Evolutionary conservation across 1,140 invertebrate genomes (phyloP).

Genomic region (Drosophila takahashii): DNA sequence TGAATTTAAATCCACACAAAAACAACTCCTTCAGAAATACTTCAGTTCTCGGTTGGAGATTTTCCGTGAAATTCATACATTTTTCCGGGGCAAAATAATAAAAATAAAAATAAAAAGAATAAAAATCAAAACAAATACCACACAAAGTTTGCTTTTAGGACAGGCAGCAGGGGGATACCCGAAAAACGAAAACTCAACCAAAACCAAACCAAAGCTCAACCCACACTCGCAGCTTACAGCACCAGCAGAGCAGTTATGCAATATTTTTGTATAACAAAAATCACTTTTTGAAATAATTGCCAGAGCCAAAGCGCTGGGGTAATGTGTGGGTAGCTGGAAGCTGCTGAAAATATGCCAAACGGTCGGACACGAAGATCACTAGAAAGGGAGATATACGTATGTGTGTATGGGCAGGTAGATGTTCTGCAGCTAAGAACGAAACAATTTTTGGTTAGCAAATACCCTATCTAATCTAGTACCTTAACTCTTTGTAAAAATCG

Average conservation of each 20-base stretch:
- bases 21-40: constrained; percentile 25
- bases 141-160: constrained; percentile 43
- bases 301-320: constrained; percentile 34
- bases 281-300: constrained; percentile 60
- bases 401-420: neutral
- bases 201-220: constrained; percentile 21
- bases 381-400: constrained; percentile 6
- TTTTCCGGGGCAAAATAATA: constrained; percentile 4
- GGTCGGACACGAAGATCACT: constrained; percentile 1
- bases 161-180: constrained; percentile 9
- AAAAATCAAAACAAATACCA: constrained; percentile 55
- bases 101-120: constrained; percentile 5
- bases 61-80: constrained; percentile 37
- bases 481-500: too few relatives aligned
- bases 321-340: constrained; percentile 28
- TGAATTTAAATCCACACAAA: constrained; percentile 13
- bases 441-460: constrained; percentile 11
- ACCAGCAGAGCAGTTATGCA: constrained; percentile 46
- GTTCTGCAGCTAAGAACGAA: constrained; percentile 2
- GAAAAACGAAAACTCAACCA: constrained; percentile 26
- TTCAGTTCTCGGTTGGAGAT: neutral
- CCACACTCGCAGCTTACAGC: constrained; percentile 19
- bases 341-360: constrained; percentile 42
- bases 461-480: neutral
- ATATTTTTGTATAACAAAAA: constrained; percentile 50